Base-by-base conservation (phyloP, 2,888 invertebrate genomes). In the Orthosia cruda region DNA sequence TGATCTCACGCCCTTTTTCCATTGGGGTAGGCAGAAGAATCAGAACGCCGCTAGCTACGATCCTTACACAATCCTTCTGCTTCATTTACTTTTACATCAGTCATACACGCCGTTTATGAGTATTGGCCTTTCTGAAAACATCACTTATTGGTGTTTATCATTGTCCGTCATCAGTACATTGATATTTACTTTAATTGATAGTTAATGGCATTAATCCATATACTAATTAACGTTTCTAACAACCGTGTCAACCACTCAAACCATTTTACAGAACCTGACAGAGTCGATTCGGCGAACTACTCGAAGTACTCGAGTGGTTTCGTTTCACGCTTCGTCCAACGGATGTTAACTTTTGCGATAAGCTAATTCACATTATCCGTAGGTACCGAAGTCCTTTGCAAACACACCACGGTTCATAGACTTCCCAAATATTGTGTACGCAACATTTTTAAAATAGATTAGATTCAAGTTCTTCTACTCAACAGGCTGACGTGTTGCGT, bases 261-360 rank as follows among this genome's bases (percentile, higher is more conserved):
- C 20, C 12, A 20, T 40, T 71, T 71, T 45, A 20, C 1, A 49
- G 47, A 23, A 52, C 18, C 45, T 45, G 52, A 16, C 15, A 3
- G 40, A 3, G 40, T 59, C 13, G 54, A 54, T 64, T 64, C 64
- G 18, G 15, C n/a, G n/a, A n/a, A n/a, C n/a, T n/a, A n/a, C n/a
- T n/a, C n/a, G n/a, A n/a, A 45, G 73, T 73, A 77, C 3, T 59
- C 13, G 20, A 32, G n/a, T 23, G 18, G 18, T 64, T 49, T 40
- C 52, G 50, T 63, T 52, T 63, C 18, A 72, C 47, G 54, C 54
- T 61, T 54, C 20, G 13, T 50, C 20, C 49, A n/a, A 13, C 63
- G 77, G 77, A 77, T 64, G 80, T 59, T 77, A 63, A 72, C 57
- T 79, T 72, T 52, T 20, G 40, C 58, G 73, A 77, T 77, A 80